Evolutionary conservation across 1,140 invertebrate genomes (phyloP), one percentile per base, ranked within the genome.

Genomic region (Danaus plexippus): DNA sequence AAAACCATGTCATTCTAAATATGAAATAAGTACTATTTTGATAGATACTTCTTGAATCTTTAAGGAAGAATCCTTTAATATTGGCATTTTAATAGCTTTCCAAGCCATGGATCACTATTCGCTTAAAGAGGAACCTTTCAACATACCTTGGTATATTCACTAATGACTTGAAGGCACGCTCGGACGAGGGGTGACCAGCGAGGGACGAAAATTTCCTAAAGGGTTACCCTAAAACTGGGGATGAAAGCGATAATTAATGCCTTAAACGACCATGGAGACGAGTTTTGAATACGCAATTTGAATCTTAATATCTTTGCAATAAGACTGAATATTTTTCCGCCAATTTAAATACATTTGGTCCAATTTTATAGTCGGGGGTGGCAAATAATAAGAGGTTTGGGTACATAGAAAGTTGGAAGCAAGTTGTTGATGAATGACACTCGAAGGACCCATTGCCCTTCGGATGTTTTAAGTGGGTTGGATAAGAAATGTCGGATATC

Each of bases 341-440:
- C 45, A 49, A 18, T 66, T 58, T 15, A 51, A 60, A 63, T 64
- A 72, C 71, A 67, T 81, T 86, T 67, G 74, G 83, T 80, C 72
- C 74, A 81, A 81, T 85, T 86, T 86, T 82, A 86, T 82, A 80
- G 80, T 84, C 69, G 70, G 64, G 80, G 78, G 79, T 78, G 75
- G 83, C 74, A 80, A 83, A 84, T 83, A 84, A 84, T 86, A 86
- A 84, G 79, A 80, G 81, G 73, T 77, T 78, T 75, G 73, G 73
- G 79, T 84, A 81, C 77, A 83, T 83, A 75, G 71, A 79, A 84
- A 86, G 80, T 84, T 85, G 61, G 80, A 59, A 71, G 70, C 71
- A 71, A 84, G 75, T 81, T 76, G 73, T 83, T 87, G 84, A 87
- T 87, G 84, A 84, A 87, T 85, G 84, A 87, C 84, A 87, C 84